Evolutionary conservation across 2,113 vertebrate species (phyloP).

Genomic region (Nycticebus coucang): DNA sequence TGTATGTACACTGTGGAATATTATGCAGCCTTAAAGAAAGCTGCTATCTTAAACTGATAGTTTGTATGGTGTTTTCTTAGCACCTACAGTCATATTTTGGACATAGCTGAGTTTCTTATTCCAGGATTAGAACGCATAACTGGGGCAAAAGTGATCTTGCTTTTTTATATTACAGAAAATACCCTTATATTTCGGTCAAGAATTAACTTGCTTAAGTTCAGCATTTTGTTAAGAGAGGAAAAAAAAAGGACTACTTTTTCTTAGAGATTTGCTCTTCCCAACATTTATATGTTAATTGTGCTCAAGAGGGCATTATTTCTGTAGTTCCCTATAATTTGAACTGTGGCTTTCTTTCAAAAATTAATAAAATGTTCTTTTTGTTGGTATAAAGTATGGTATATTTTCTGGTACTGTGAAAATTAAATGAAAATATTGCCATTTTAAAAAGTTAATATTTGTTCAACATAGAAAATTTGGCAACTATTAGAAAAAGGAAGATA

Average conservation of each 20-base stretch:
- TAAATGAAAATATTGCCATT: not conserved
- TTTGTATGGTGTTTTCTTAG: not conserved
- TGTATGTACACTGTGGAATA: no score
- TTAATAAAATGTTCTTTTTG: not conserved
- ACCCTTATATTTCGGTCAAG: not conserved
- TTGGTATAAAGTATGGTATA: not conserved
- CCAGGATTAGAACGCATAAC: not conserved
- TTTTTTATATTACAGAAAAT: not conserved
- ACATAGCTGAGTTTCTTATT: not conserved
- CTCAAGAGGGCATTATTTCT: not conserved
- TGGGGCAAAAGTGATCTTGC: not conserved
- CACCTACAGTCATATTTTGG: not conserved
- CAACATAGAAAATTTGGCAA: not conserved
- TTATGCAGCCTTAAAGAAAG: no score
- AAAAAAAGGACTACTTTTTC: not conserved
- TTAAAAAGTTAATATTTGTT: conserved; percentile 38
- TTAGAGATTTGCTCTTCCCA: not conserved
- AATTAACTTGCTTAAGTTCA: not conserved
- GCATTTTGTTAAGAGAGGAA: not conserved
- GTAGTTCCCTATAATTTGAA: not conserved
- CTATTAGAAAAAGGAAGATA: not conserved
- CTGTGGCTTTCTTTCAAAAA: not conserved
- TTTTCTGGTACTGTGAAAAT: conserved; percentile 19
- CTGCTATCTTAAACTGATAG: not conserved
- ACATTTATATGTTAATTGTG: not conserved